These are phyloP conservation scores for Craseonycteris thonglongyai DNA, from an alignment of 2,113 vertebrate genomes.

Conservation along the genomic window DNA sequence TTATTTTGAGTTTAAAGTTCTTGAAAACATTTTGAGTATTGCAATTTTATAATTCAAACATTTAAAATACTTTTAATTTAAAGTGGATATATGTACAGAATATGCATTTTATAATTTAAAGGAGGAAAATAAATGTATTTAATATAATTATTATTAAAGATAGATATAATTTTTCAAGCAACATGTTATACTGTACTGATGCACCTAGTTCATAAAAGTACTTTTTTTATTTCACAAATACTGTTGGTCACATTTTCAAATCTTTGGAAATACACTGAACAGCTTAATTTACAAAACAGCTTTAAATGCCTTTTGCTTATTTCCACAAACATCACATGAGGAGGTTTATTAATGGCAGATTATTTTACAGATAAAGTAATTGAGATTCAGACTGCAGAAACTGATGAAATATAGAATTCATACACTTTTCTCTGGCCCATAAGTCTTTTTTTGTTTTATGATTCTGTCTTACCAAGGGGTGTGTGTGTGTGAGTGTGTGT, in stretches of 20 bases:
- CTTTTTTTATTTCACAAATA: conserved; percentile 3
- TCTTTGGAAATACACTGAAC: background rate
- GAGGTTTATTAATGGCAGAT: background rate
- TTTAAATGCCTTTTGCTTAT: background rate
- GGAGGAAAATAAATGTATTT: background rate
- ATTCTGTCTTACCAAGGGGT: background rate
- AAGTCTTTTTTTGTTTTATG: background rate
- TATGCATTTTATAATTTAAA: background rate
- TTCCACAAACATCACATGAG: background rate
- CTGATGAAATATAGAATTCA: background rate
- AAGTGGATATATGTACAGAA: background rate
- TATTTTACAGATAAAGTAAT: background rate
- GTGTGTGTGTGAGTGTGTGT: background rate
- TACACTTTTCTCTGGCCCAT: background rate
- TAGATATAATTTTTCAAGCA: background rate
- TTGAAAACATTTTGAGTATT: background rate
- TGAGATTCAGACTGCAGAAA: background rate
- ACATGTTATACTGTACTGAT: background rate
- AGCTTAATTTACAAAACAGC: background rate
- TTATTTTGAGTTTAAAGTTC: background rate
- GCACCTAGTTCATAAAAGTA: background rate
- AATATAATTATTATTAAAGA: background rate
- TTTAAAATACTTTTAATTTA: background rate
- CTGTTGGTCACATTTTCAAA: background rate
- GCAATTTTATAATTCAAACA: background rate